Percentiles rank a stretch among this genome's conserved stretches.
phyloP scores from a whole-genome alignment of 2,888 invertebrate species.

The Ditylenchus weischeri region DNA sequence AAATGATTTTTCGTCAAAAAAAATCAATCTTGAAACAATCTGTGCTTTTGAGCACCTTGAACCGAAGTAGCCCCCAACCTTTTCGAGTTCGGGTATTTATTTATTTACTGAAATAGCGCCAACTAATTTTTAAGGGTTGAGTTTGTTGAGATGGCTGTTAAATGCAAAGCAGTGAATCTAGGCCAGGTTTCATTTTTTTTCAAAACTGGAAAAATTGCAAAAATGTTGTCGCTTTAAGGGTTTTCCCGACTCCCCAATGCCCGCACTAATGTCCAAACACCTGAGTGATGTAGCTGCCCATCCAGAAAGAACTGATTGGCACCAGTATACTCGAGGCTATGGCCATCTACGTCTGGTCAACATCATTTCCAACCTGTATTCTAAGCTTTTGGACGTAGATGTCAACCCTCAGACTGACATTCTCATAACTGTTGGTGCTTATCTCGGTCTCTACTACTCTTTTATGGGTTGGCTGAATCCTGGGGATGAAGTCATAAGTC shows the following conservation, averaged over 20 bases:
- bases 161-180: constrained; percentile 56
- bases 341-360: constrained; percentile 71
- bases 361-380: constrained; percentile 79
- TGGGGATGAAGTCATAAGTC: constrained; percentile 65
- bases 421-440: constrained; percentile 85
- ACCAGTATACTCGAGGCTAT: constrained; percentile 49
- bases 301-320: constrained; percentile 47
- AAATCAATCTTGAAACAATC: background rate
- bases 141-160: constrained; percentile 54
- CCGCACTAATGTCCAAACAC: constrained; percentile 49
- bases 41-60: background rate
- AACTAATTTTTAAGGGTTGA: constrained; percentile 59
- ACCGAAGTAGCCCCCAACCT: no score
- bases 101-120: no score
- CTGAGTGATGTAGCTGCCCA: constrained; percentile 44
- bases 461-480: constrained; percentile 81
- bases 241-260: constrained; percentile 56
- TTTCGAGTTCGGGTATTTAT: no score
- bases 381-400: constrained; percentile 71
- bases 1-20: background rate
- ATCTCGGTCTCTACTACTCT: constrained; percentile 83
- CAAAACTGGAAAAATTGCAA: no score
- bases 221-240: constrained; percentile 36
- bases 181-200: constrained; percentile 45
- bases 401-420: constrained; percentile 84